These are phyloP conservation scores for Aspidiotus rigidus DNA, from an alignment of 2,888 invertebrate species.

Conservation along the genomic window DNA sequence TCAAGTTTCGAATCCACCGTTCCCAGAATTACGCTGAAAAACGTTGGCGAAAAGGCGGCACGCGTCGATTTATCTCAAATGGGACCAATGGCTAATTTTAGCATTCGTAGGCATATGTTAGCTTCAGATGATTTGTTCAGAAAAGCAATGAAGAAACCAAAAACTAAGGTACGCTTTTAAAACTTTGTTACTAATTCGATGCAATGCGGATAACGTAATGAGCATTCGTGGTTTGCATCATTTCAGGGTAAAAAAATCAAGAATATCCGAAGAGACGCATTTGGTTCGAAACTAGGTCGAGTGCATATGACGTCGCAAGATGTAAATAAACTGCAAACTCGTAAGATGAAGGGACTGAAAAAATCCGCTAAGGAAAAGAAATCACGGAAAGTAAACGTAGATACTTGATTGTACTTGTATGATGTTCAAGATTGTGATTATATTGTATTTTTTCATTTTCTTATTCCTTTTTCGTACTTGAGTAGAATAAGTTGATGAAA, in stretches of 20 bases:
- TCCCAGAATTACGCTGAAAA: conserved; percentile 8
- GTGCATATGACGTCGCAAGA: conserved; percentile 89
- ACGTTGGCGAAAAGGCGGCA: conserved; percentile 54
- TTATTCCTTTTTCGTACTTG: no score
- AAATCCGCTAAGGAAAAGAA: conserved; percentile 49
- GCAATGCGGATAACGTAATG: no score
- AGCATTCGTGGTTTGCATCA: conserved; percentile 17
- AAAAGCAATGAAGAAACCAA: conserved; percentile 69
- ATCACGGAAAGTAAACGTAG: not conserved
- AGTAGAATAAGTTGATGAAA: no score
- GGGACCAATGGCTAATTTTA: conserved; percentile 84
- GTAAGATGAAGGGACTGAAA: conserved; percentile 81
- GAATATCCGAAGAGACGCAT: conserved; percentile 75
- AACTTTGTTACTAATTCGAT: conserved; percentile 24
- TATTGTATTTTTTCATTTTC: no score
- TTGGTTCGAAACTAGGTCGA: conserved; percentile 83
- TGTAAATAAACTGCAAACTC: conserved; percentile 71
- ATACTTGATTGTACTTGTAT: no score
- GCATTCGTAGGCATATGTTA: conserved; percentile 72
- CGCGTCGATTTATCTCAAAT: conserved; percentile 87
- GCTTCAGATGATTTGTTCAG: conserved; percentile 84
- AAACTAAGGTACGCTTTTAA: conserved; percentile 50
- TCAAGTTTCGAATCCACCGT: not conserved
- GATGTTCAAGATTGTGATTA: no score
- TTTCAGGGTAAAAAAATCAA: conserved; percentile 71